Evolutionary conservation across 2,888 invertebrate species (phyloP).

Genomic region (Mimumesa dahlbomi): DNA sequence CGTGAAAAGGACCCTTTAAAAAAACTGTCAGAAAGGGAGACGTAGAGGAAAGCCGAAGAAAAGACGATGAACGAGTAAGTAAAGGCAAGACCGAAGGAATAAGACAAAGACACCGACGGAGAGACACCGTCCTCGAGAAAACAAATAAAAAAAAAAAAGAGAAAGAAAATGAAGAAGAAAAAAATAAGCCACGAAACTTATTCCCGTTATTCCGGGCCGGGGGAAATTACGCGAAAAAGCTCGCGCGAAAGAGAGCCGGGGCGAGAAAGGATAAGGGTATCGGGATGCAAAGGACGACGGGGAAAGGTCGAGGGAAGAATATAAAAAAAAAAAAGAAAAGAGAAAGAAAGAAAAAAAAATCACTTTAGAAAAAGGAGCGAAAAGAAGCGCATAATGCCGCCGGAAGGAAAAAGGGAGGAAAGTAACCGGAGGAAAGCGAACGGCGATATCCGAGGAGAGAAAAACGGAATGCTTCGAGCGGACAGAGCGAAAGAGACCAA

Average conservation of each 20-base stretch:
- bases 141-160: too few species aligned
- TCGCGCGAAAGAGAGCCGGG: constrained; percentile 1
- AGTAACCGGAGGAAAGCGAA: constrained; percentile 18
- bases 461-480: not conserved
- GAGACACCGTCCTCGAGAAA: too few species aligned
- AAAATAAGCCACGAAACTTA: not conserved
- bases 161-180: too few species aligned
- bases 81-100: too few species aligned
- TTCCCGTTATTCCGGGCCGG: not conserved
- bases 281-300: constrained; percentile 1
- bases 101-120: too few species aligned
- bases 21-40: too few species aligned
- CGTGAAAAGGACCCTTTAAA: too few species aligned
- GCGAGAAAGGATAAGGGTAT: constrained; percentile 7
- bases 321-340: not conserved
- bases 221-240: constrained; percentile 32
- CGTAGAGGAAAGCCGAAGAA: too few species aligned
- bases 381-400: constrained; percentile 15
- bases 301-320: constrained; percentile 4
- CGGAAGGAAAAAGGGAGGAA: constrained; percentile 4
- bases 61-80: too few species aligned
- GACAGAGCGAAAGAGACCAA: constrained; percentile 19
- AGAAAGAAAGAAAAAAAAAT: constrained; percentile 1
- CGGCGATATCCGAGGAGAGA: constrained; percentile 11
- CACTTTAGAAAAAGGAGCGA: constrained; percentile 28